Evolutionary conservation across 2,888 invertebrate species (phyloP), one percentile per base, ranked within the genome.

Genomic region (Oxycera nigricornis): DNA sequence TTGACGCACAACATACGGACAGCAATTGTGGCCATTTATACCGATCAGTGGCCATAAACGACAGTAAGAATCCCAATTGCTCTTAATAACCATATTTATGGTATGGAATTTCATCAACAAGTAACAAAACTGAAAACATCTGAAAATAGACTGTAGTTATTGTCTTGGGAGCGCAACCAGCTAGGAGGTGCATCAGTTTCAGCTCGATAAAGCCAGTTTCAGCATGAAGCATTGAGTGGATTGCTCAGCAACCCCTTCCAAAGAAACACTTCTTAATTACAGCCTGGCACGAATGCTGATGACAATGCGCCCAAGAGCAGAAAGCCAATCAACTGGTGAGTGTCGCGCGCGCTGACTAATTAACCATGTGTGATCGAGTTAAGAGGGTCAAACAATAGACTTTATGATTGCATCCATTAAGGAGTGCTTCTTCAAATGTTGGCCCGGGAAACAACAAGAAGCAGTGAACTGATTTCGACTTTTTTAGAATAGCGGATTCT

Each of bases 331-430:
- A 68, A 61, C 65, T 76, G 73, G 73, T 76, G 68, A 72, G 72
- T 76, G 76, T 76, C 76, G 76, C 76, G 76, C 74, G 75, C 76
- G 76, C 75, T 76, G 76, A 76, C 73, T 76, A 76, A 76, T 76
- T 76, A 76, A 61, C 59, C 30, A 70, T 65, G 75, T 76, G 74
- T 75, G 73, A 73, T 65, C 59, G 73, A 73, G 74, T 76, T 75
- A 75, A 76, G 73, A 76, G 76, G 76, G 76, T 76, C 74, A 76
- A 76, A 74, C 70, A 74, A 76, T 76, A 70, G 73, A 73, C 74
- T 17, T 76, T 74, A 76, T 74, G 74, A 76, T 73, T 61, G 68
- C 61, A 52, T 41, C 68, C 74, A 74, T 72, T 73, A 73, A 73
- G 20, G 17, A 46, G 24, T 24, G 28, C 17, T 22, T 31, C 50